Conservation (phyloP, 1,140 invertebrate genomes). For the Brachionus asplanchnoidis region DNA sequence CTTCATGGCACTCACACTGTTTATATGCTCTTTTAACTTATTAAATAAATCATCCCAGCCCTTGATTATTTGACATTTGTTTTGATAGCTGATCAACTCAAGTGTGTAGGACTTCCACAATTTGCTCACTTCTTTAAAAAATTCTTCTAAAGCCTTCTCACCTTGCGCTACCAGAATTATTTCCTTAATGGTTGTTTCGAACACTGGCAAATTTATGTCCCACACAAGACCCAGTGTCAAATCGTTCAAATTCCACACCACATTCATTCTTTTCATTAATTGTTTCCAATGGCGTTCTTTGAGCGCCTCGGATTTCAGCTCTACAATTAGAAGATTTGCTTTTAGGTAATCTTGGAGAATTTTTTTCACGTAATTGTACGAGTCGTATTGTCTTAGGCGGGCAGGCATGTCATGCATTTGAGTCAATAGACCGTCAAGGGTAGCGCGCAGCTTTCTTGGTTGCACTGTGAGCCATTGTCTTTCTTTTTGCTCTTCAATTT, state of each 20-base stretch:
- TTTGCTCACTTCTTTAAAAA: constrained; percentile 88
- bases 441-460: constrained; percentile 87
- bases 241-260: constrained; percentile 91
- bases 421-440: constrained; percentile 82
- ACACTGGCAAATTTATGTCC: constrained; percentile 91
- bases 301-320: constrained; percentile 96
- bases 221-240: constrained; percentile 94
- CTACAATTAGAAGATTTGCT: constrained; percentile 91
- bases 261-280: constrained; percentile 83
- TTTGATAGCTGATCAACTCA: constrained; percentile 96
- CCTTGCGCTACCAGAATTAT: constrained; percentile 95
- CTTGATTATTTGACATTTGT: constrained; percentile 91
- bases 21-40: constrained; percentile 96
- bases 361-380: constrained; percentile 93
- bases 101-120: constrained; percentile 97
- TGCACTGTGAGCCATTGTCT: constrained; percentile 97
- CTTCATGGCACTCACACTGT: constrained; percentile 98
- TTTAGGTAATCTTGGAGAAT: constrained; percentile 90
- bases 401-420: constrained; percentile 94
- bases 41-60: constrained; percentile 99
- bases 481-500: constrained; percentile 94
- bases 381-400: constrained; percentile 88
- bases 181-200: constrained; percentile 88
- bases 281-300: constrained; percentile 99
- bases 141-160: constrained; percentile 98